Percentiles rank a stretch among this genome's conserved stretches.
These are phyloP conservation scores for Laterallus jamaicensis DNA, from an alignment of 2,113 vertebrate genomes.

Conservation along the genomic window DNA sequence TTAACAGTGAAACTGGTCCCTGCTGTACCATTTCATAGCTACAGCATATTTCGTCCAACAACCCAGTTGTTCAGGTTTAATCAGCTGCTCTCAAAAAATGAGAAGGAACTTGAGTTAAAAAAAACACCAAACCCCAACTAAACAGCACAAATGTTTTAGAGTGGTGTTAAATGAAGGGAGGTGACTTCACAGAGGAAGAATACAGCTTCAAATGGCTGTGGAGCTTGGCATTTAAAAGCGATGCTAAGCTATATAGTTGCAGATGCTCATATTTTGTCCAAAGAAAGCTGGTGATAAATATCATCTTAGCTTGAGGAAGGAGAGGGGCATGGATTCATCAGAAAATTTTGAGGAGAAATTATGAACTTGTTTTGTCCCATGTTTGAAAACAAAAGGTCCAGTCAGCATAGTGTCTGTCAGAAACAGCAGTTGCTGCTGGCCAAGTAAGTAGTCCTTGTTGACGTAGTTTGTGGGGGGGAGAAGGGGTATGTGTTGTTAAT, in stretches of 20 bases:
- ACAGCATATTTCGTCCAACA: conserved; percentile 78
- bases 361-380: not conserved
- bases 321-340: not conserved
- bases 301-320: not conserved
- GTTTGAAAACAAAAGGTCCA: not conserved
- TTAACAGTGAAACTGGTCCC: conserved; percentile 87
- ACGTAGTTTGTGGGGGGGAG: not conserved
- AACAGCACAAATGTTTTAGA: conserved; percentile 12
- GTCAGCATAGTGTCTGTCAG: not conserved
- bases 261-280: not conserved
- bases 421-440: not conserved
- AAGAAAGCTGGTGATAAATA: not conserved
- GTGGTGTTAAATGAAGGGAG: not conserved
- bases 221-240: not conserved
- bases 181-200: not conserved
- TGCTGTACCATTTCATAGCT: conserved; percentile 81
- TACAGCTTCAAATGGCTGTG: not conserved
- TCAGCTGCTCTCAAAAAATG: conserved; percentile 75
- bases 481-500: not conserved
- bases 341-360: not conserved
- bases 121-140: not conserved
- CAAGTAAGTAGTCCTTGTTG: not conserved
- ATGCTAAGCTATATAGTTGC: not conserved
- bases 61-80: conserved; percentile 82
- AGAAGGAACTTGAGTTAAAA: conserved; percentile 29